Base-by-base conservation (phyloP, 2,888 invertebrate species). In the Ectemnius lituratus region DNA sequence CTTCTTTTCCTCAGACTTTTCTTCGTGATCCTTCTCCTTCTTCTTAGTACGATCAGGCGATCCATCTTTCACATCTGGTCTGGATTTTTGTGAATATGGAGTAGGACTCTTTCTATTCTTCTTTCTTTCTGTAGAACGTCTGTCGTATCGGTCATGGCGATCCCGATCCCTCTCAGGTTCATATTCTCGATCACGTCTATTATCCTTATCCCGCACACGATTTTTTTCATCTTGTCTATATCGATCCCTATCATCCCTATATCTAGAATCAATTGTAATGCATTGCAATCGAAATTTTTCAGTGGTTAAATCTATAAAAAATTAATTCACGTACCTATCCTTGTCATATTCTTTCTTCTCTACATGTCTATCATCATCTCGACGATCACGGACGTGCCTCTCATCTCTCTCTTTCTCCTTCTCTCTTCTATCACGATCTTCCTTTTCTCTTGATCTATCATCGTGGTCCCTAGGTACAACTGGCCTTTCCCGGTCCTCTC, bases 21-120 rank as follows among this genome's bases (percentile, higher is more conserved):
- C 88, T 1, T 89, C 90, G 79, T 92, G 92, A 68, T 93, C 93
- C 82, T 93, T 93, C 18, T 94, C 93, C 85, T 93, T 93, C 69
- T 92, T 93, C 72, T 93, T 93, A 78, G 91, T 68, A 5, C 89
- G 85, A 27, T 90, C 90, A 0, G 90, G 90, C 0, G 88, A 87
- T 4, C 70, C 62, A 49, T 93, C 93, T 58, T 90, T 90, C 11
- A 70, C 61, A 20, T 92, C 91, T 46, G 91, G 91, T 14, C 91
- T 90, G 0, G 84, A 83, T 75, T 89, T 88, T 80, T 86, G 87
- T 0, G 81, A 79, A 67, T 88, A 87, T 82, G 91, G 86, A 64
- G 88, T 87, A 78, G 90, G 73, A 85, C 91, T 86, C 80, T 90
- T 91, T 88, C 92, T 76, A 88, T 90, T 85, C 87, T 90, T 82